Evolutionary conservation across 2,888 invertebrate genomes (phyloP), one percentile per base, ranked within the genome.

Genomic region (Latrodectus elegans): DNA sequence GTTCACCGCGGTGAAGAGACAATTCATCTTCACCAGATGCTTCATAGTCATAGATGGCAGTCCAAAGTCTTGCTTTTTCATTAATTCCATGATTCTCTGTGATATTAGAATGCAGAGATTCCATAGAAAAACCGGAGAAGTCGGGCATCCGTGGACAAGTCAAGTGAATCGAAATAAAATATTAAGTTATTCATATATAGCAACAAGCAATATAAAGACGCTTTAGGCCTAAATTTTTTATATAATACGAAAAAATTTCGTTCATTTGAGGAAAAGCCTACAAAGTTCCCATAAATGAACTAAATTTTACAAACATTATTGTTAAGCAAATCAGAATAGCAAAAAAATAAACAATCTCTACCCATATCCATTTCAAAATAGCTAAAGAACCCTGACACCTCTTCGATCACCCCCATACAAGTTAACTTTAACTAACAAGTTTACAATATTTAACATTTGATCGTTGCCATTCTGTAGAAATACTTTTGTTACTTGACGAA

Each of bases 1-100:
- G 95, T 93, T 97, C 96, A 38, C 98, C 98, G 89, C 96, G 94
- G 89, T 95, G 95, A 90, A 99, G 94, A 88, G 96, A 96, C 91
- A 99, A 94, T 93, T 99, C 99, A 93, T 99, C 99, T 92, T 98
- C 97, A 89, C 97, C 96, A 92, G 96, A 96, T 84, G 98, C 97
- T 91, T 95, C 95, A 92, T 99, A 99, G 93, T 98, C 97, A 93
- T 96, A 98, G 81, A 97, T 94, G 89, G 97, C 97, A 88, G 97
- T 97, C 94, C 96, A 96, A 17, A 89, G 78, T 64, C 83, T 71
- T 52, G 81, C 70, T 85, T 81, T 82, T 49, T 88, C 84, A 14
- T 74, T 73, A 72, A 88, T 83, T 68, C 76, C 82, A 82, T 89
- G 74, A 74, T 89, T 86, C 73, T 81, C 81, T 71, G 74, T 72